These are phyloP conservation scores for Drosophila lacteicornis DNA, from an alignment of 1,140 invertebrate species.

Conservation along the genomic window DNA sequence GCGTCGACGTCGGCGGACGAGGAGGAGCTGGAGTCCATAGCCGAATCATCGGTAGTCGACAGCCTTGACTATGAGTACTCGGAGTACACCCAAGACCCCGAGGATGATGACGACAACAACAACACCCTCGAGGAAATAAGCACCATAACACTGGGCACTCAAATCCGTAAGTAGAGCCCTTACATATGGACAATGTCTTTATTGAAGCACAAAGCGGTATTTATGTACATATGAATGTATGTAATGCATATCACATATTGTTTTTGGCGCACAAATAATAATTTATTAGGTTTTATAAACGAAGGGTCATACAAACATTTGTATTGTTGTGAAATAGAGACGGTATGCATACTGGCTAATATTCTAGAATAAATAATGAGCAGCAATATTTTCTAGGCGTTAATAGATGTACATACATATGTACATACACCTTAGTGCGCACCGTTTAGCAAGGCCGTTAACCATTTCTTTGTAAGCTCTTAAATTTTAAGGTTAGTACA, in stretches of 20 bases:
- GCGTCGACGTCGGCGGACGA: conserved; percentile 7
- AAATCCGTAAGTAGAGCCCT: conserved; percentile 36
- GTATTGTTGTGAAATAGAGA: background rate
- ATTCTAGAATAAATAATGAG: background rate
- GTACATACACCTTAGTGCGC: background rate
- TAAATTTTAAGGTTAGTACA: conserved; percentile 1
- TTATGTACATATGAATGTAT: background rate
- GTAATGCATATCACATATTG: background rate
- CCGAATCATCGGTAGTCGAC: conserved; percentile 74
- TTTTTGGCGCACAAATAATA: background rate
- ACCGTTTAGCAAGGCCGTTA: background rate
- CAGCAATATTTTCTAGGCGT: background rate
- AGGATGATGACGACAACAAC: conserved; percentile 51
- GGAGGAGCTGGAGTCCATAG: conserved; percentile 70
- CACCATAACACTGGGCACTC: conserved; percentile 62
- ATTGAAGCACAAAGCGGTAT: too few species aligned
- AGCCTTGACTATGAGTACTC: conserved; percentile 73
- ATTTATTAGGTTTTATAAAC: background rate
- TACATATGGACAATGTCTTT: background rate
- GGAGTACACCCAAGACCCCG: conserved; percentile 27
- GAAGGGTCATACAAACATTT: background rate
- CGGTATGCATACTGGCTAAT: background rate
- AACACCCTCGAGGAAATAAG: conserved; percentile 60
- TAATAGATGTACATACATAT: background rate
- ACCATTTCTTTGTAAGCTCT: conserved; percentile 9